phyloP scores from a whole-genome alignment of 2,797 vertebrate species.

The Platalea minor region DNA sequence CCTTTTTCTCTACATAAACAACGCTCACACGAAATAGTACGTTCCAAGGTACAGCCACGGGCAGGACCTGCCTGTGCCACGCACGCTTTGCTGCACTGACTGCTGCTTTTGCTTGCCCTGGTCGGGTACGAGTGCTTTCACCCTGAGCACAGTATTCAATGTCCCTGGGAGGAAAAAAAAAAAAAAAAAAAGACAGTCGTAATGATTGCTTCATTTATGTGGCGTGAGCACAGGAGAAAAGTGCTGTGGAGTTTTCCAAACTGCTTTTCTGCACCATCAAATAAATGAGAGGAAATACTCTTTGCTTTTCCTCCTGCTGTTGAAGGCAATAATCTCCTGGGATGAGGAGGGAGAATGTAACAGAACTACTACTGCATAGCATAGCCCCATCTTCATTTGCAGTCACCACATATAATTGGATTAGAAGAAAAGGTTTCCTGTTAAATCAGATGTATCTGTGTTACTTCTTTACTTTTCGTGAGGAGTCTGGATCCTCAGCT shows the following conservation, averaged over 20 bases:
- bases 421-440: background rate
- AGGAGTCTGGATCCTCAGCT: background rate
- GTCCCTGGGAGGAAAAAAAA: background rate
- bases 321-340: background rate
- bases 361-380: background rate
- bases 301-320: background rate
- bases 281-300: background rate
- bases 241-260: background rate
- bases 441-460: background rate
- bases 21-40: fast-evolving
- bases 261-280: background rate
- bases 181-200: background rate
- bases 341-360: background rate
- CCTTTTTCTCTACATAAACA: background rate
- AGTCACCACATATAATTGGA: background rate
- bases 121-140: fast-evolving
- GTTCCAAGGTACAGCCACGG: background rate
- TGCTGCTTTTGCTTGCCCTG: background rate
- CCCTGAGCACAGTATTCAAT: background rate
- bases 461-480: background rate
- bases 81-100: background rate
- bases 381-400: background rate
- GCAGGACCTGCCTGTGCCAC: background rate
- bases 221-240: background rate
- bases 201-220: background rate